These are phyloP conservation scores for Stictocephala bisonia DNA, from an alignment of 2,888 invertebrate species.

Conservation along the genomic window DNA sequence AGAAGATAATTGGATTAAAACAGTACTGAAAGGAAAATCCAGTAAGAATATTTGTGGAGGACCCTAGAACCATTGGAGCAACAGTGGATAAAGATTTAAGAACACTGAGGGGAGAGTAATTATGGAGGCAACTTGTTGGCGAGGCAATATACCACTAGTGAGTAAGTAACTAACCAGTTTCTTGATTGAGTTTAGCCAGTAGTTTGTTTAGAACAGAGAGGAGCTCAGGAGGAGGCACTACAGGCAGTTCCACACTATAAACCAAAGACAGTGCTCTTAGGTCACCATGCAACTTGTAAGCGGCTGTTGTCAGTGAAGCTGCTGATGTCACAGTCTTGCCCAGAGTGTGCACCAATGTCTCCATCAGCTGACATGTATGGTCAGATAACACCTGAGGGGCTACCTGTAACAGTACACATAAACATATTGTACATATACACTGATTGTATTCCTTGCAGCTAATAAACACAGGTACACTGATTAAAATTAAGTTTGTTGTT, in stretches of 20 bases:
- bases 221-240: constrained; percentile 63
- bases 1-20: background rate
- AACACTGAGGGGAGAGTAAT: background rate
- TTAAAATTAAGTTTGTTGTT: too few relatives aligned
- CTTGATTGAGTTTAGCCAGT: constrained; percentile 62
- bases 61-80: too few relatives aligned
- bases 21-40: too few relatives aligned
- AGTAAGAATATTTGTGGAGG: too few relatives aligned
- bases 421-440: too few relatives aligned
- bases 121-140: too few relatives aligned
- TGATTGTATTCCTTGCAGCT: too few relatives aligned
- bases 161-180: constrained; percentile 22
- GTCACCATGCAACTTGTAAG: constrained; percentile 69
- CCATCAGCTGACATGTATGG: constrained; percentile 71
- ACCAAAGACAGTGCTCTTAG: constrained; percentile 71
- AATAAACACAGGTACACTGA: background rate
- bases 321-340: constrained; percentile 67
- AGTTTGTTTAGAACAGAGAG: constrained; percentile 63
- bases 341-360: constrained; percentile 72
- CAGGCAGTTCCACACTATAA: constrained; percentile 64
- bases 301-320: constrained; percentile 67
- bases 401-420: constrained; percentile 66
- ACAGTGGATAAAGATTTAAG: background rate
- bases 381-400: constrained; percentile 72
- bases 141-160: background rate